A percentile compares a stretch with the other conserved stretches of the same genome.
Evolutionary conservation across 1,140 invertebrate species (phyloP).

Genomic region (Drosophila equinoxialis): DNA sequence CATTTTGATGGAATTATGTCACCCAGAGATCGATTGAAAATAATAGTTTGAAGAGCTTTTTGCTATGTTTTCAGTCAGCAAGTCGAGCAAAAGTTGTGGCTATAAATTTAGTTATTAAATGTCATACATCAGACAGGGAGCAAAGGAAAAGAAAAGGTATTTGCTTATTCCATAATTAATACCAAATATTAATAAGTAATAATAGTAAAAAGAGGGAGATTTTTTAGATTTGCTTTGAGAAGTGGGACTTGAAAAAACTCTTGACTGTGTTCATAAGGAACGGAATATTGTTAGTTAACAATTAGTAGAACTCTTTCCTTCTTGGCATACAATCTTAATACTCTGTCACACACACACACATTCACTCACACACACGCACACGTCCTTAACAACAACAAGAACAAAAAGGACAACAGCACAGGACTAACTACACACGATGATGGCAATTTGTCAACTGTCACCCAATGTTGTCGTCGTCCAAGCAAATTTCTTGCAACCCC

Average conservation of each 20-base stretch:
- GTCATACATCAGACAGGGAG: too few species aligned
- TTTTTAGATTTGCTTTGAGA: too few species aligned
- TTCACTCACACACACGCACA: constrained; percentile 20
- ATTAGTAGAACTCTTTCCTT: constrained; percentile 45
- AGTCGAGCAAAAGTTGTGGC: too few species aligned
- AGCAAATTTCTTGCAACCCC: constrained; percentile 27
- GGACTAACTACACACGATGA: constrained; percentile 30
- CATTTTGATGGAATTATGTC: too few species aligned
- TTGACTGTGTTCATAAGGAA: constrained; percentile 36
- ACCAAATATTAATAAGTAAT: too few species aligned
- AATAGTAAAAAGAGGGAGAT: too few species aligned
- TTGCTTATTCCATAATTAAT: too few species aligned
- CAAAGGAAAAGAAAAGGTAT: too few species aligned
- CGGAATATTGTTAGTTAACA: constrained; percentile 59
- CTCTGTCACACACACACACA: neutral
- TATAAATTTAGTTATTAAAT: too few species aligned
- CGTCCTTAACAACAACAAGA: neutral
- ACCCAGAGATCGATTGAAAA: too few species aligned
- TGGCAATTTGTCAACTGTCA: constrained; percentile 77
- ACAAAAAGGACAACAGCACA: constrained; percentile 59
- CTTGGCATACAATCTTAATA: constrained; percentile 34
- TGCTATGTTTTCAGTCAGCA: too few species aligned
- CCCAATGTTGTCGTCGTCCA: constrained; percentile 30
- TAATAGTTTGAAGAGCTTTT: too few species aligned
- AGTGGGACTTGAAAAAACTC: constrained; percentile 21